A percentile compares a stretch with the other conserved stretches of the same genome.
Conservation (phyloP, 2,888 invertebrate genomes). For the Perizoma flavofasciatum region DNA sequence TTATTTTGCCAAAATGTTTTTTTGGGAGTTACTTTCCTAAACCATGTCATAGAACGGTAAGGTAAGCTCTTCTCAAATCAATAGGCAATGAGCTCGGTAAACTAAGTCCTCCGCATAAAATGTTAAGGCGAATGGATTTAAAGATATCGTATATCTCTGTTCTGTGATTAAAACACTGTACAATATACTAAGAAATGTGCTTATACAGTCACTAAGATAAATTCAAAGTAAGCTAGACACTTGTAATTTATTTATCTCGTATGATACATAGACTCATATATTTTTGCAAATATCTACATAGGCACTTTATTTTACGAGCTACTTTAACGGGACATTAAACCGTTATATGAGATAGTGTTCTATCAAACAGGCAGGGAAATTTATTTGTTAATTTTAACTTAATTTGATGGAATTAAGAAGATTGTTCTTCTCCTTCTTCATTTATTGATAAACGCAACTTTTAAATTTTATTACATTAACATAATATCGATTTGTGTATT, state of each 20-base stretch:
- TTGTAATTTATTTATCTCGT: no score
- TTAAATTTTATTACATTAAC: no score
- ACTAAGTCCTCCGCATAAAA: no score
- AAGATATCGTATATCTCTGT: no score
- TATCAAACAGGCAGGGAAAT: not conserved
- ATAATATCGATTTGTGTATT: no score
- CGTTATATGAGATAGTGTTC: constrained; percentile 2
- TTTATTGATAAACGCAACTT: no score
- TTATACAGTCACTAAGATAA: not conserved
- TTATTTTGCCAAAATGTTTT: not conserved
- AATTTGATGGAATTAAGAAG: not conserved
- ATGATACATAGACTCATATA: no score
- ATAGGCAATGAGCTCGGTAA: no score
- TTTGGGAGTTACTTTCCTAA: not conserved
- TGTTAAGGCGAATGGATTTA: no score
- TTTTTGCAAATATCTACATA: not conserved
- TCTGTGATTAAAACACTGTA: no score
- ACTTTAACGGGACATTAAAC: constrained; percentile 10
- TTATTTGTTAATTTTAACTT: not conserved
- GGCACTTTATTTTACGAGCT: not conserved
- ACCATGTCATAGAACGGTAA: not conserved
- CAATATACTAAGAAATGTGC: not conserved
- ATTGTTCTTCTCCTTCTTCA: no score
- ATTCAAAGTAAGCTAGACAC: not conserved
- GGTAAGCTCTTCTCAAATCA: no score